phyloP scores from a whole-genome alignment of 2,888 invertebrate genomes.

The Tetheella fluctuosa region DNA sequence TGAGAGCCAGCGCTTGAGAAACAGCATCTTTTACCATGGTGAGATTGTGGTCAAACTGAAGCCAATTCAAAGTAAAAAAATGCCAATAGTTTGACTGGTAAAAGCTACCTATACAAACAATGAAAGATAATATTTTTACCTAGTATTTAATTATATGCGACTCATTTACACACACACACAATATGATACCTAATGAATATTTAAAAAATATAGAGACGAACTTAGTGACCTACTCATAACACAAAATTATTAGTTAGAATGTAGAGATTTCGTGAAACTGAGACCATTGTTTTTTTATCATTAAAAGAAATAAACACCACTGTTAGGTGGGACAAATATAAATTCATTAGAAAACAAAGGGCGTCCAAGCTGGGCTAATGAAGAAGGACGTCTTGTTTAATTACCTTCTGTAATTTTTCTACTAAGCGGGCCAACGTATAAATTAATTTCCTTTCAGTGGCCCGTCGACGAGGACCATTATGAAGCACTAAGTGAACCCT shows the following conservation, averaged over 20 bases:
- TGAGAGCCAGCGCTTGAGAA: too few relatives aligned
- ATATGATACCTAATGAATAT: too few relatives aligned
- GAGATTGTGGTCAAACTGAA: too few relatives aligned
- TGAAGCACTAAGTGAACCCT: conserved; percentile 59
- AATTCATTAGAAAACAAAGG: conserved; percentile 73
- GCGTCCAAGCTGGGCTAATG: conserved; percentile 68
- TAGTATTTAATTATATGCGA: too few relatives aligned
- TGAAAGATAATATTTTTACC: too few relatives aligned
- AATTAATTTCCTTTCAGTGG: conserved; percentile 73
- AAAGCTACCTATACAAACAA: too few relatives aligned
- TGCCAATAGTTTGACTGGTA: too few relatives aligned
- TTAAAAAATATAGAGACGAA: not conserved
- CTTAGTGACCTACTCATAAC: not conserved
- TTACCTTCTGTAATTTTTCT: conserved; percentile 80
- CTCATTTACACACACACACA: too few relatives aligned
- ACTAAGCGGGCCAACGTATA: conserved; percentile 68
- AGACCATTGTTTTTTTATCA: conserved; percentile 28
- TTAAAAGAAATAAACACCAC: conserved; percentile 38
- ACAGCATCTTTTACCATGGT: too few relatives aligned
- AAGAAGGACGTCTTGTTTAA: conserved; percentile 79
- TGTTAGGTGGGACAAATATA: conserved; percentile 56
- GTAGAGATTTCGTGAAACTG: not conserved
- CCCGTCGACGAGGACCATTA: conserved; percentile 61
- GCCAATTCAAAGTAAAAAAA: too few relatives aligned
- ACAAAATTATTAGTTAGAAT: not conserved